Base-by-base conservation (phyloP, 1,140 invertebrate species). In the Heliconius melpomene region DNA sequence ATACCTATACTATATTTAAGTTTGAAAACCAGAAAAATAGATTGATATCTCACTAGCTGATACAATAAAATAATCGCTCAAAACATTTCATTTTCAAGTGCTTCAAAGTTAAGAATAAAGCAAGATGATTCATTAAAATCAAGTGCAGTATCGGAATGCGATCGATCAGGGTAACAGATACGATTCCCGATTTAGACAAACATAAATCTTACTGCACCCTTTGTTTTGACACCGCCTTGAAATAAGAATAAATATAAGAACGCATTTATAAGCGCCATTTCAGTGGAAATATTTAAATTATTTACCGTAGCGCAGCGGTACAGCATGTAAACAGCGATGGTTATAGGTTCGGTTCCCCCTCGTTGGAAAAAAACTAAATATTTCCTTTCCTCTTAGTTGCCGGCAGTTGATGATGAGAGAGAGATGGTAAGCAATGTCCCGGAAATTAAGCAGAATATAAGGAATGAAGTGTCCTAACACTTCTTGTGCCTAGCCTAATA, bases 161-260 rank as follows among this genome's bases (percentile, higher is more conserved):
- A 79, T 79, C 74, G 40, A 79, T 79, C 60, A 72, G 78, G 60
- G 54, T 38, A 36, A 46, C 71, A 71, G 78, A 71, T 75, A 75
- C 74, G 79, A 77, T 74, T 80, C 79, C 79, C 23, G 66, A 60
- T 80, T 77, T 75, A 80, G 75, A 57, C 70, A 29, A 26, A 18
- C 38, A 20, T 66, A 75, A 79, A 72, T 79, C 72, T 73, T 36
- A 13, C 29, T 52, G 23, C 38, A 29, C 29, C 60, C 74, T 75
- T 79, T 75, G 78, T 75, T 75, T 75, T 66, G 60, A 66, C 57
- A 60, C 60, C 60, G 60, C 26, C 60, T 66, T 66, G 60, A 66
- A 29, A 66, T 66, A 66, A 66, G 60, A 66, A 29, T 11, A 66
- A 13, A n/a, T 66, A 6, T 13, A 40, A 66, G 9, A 66, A 66